Evolutionary conservation across 2,113 vertebrate genomes (phyloP).

Genomic region (Sterrhoptilus dennistouni): DNA sequence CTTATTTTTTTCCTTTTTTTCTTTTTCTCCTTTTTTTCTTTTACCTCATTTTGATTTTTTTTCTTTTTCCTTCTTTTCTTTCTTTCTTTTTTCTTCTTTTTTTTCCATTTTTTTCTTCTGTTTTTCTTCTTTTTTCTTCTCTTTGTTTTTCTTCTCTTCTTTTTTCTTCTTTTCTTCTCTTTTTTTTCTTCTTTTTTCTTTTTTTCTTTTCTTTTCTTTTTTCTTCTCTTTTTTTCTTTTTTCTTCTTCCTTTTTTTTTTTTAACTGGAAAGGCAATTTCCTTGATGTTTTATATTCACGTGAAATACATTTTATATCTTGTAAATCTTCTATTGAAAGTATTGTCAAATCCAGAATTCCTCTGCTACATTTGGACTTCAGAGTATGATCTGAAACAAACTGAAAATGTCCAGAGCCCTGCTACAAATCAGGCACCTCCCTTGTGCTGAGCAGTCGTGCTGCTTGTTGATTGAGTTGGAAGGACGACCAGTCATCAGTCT

Average conservation of each 20-base stretch:
- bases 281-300: background rate
- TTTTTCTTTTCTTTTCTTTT: too few species aligned
- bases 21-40: too few species aligned
- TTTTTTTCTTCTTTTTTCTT: too few species aligned
- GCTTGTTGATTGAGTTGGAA: slow-evolving; percentile 49
- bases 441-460: background rate
- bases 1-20: too few species aligned
- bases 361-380: background rate
- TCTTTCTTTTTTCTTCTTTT: background rate
- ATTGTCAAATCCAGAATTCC: background rate
- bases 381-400: background rate
- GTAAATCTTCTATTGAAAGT: background rate
- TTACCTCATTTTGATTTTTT: too few species aligned
- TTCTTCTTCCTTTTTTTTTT: background rate
- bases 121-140: background rate
- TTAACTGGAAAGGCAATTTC: background rate
- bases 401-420: background rate
- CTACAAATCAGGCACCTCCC: background rate
- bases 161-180: too few species aligned
- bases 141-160: too few species aligned
- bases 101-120: background rate
- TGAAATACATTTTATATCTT: background rate
- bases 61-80: too few species aligned
- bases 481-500: slow-evolving; percentile 21
- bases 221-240: background rate